Conservation (phyloP, 2,888 invertebrate genomes). For the Tetanocera ferruginea region DNA sequence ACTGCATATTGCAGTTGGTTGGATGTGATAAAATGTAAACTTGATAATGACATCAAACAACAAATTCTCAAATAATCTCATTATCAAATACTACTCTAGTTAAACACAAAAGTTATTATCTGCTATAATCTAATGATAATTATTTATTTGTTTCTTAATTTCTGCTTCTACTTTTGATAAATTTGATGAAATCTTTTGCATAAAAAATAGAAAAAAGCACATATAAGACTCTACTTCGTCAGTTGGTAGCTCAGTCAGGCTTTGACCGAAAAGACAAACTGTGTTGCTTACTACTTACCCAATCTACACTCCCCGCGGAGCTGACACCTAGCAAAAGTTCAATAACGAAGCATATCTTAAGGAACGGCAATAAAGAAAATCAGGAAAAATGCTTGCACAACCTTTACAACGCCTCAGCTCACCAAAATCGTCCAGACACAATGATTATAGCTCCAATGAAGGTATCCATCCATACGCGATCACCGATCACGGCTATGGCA, state of each 20-base stretch:
- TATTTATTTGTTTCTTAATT: too few relatives aligned
- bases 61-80: background rate
- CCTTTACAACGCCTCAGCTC: slow-evolving; percentile 50
- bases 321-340: background rate
- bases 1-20: too few relatives aligned
- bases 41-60: background rate
- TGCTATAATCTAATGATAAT: background rate
- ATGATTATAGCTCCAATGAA: slow-evolving; percentile 24
- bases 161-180: too few relatives aligned
- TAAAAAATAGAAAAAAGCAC: background rate
- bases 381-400: slow-evolving; percentile 56
- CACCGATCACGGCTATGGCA: slow-evolving; percentile 73
- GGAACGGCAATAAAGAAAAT: background rate
- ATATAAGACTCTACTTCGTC: background rate
- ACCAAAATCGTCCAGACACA: background rate
- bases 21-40: background rate
- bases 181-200: background rate
- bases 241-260: slow-evolving; percentile 8
- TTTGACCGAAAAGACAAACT: background rate
- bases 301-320: background rate
- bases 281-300: background rate
- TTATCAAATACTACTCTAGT: background rate
- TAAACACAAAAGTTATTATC: background rate
- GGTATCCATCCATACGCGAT: slow-evolving; percentile 56
- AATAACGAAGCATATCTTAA: background rate